Evolutionary conservation across 1,140 invertebrate species (phyloP).

Genomic region (Drosophila triauraria): DNA sequence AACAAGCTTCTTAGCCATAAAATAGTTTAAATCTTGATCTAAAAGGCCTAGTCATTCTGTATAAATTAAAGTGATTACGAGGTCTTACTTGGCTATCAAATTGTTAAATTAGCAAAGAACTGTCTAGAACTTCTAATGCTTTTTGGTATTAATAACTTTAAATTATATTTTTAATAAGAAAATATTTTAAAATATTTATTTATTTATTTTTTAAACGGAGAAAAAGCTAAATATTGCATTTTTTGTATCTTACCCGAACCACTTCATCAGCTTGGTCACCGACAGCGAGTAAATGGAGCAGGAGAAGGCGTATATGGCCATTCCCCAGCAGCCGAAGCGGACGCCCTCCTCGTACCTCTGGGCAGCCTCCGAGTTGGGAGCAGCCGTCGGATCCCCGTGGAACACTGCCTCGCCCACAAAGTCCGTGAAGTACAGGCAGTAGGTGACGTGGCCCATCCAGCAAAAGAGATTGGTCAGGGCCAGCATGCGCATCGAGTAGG

Average conservation of each 20-base stretch:
- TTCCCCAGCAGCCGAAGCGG: conserved; percentile 93
- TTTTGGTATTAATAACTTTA: neutral
- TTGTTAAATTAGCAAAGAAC: neutral
- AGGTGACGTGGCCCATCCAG: conserved; percentile 95
- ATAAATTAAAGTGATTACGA: conserved; percentile 2
- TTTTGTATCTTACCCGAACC: conserved; percentile 86
- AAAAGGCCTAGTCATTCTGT: neutral
- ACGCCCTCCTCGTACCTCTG: conserved; percentile 91
- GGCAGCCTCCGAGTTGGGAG: conserved; percentile 41
- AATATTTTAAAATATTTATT: neutral
- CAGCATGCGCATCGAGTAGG: conserved; percentile 90
- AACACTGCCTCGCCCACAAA: conserved; percentile 94
- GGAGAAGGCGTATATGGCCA: conserved; percentile 93
- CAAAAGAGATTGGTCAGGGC: conserved; percentile 93
- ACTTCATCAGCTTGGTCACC: conserved; percentile 91
- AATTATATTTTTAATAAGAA: neutral
- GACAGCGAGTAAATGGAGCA: conserved; percentile 92
- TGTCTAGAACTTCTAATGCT: no score
- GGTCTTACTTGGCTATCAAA: neutral
- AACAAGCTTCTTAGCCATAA: neutral
- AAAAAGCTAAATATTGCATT: neutral
- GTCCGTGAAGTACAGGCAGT: conserved; percentile 94
- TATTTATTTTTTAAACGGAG: no score
- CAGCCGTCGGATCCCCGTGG: conserved; percentile 88
- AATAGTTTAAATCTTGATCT: neutral